These are phyloP conservation scores for Percopsis omiscomaycus DNA, from an alignment of 2,797 vertebrate genomes.

Conservation along the genomic window DNA sequence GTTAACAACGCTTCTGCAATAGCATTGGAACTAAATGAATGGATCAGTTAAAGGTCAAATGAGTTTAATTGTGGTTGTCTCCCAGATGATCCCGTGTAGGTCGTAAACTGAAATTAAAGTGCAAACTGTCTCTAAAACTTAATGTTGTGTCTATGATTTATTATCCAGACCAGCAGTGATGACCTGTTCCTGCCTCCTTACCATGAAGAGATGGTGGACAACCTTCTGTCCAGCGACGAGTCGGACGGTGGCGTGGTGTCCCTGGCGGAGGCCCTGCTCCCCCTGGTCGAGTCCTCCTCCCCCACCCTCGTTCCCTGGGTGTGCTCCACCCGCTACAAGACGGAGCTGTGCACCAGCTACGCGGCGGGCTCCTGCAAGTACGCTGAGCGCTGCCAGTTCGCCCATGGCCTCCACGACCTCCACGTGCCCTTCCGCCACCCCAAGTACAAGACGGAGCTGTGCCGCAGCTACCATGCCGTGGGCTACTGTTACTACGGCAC, in stretches of 20 bases:
- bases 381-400: constrained; percentile 79
- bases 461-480: constrained; percentile 72
- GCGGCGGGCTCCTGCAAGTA: constrained; percentile 75
- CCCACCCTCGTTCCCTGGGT: constrained; percentile 61
- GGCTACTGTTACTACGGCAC: constrained; percentile 79
- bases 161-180: constrained; percentile 60
- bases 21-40: too few relatives aligned
- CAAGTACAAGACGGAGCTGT: constrained; percentile 82
- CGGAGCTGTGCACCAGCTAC: constrained; percentile 80
- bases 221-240: constrained; percentile 57
- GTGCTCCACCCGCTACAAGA: constrained; percentile 83
- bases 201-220: constrained; percentile 61
- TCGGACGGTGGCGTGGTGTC: constrained; percentile 44
- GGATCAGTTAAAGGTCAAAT: too few relatives aligned
- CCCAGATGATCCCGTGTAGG: too few relatives aligned
- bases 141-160: neutral
- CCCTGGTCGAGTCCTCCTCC: constrained; percentile 58
- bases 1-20: too few relatives aligned
- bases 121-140: neutral
- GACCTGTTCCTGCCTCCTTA: constrained; percentile 67
- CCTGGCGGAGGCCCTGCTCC: constrained; percentile 72
- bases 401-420: constrained; percentile 80
- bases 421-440: constrained; percentile 79
- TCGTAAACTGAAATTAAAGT: neutral
- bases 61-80: neutral